phyloP scores from a whole-genome alignment of 2,888 invertebrate genomes.

The Gnatocerus cornutus region DNA sequence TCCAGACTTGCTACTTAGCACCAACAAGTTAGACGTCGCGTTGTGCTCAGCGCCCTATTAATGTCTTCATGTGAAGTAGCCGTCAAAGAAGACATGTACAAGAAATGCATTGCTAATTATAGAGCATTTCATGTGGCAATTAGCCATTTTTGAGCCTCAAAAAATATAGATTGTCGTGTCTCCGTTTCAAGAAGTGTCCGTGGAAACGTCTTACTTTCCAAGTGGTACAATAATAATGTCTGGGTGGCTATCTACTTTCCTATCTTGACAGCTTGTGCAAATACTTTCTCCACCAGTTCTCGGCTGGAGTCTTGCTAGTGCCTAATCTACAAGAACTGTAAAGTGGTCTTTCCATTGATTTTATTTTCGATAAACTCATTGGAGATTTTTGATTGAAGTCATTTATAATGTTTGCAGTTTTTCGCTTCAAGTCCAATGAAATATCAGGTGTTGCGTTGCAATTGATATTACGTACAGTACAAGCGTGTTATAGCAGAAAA shows the following conservation, averaged over 20 bases:
- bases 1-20: constrained; percentile 50
- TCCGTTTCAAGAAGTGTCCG: too few species aligned
- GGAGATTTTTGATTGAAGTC: too few species aligned
- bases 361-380: too few species aligned
- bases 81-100: constrained; percentile 30
- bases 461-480: neutral
- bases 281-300: too few species aligned
- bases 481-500: constrained; percentile 29
- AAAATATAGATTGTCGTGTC: too few species aligned
- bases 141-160: too few species aligned
- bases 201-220: too few species aligned
- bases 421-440: too few species aligned
- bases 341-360: neutral
- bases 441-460: neutral
- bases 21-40: constrained; percentile 41
- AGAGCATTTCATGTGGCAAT: neutral
- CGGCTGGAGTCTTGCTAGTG: neutral
- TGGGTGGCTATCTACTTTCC: too few species aligned
- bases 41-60: constrained; percentile 44
- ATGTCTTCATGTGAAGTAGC: constrained; percentile 45
- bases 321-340: neutral
- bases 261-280: too few species aligned
- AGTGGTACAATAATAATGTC: too few species aligned
- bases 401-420: too few species aligned
- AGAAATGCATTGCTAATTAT: constrained; percentile 1